Evolutionary conservation across 2,888 invertebrate genomes (phyloP), one percentile per base, ranked within the genome.

Genomic region (Zaprionus bogoriensis): DNA sequence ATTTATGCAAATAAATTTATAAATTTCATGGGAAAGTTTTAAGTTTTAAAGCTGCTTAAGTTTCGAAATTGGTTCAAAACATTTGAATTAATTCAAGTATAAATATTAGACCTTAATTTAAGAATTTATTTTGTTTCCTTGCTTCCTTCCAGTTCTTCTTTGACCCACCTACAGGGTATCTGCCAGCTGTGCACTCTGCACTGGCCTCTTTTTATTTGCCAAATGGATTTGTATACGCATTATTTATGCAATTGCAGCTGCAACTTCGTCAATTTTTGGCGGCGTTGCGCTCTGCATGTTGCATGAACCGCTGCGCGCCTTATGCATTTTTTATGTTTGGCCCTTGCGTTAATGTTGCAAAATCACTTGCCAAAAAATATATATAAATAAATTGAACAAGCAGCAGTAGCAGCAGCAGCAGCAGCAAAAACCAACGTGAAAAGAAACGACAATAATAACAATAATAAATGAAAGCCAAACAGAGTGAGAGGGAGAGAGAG

Each of bases 281-380:
- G 27, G 36, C 39, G 9, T 38, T 47, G 46, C 50, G 62, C 44
- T 38, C 52, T 54, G 63, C 63, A 74, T 69, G 67, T 57, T 65
- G 64, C 63, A 74, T 74, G 65, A 74, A 50, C 46, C 27, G 41
- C 50, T 28, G 32, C 60, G 10, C 19, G 38, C 70, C 67, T 76
- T 72, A 72, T 84, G 76, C 80, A 85, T 87, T 72, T 82, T 86
- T 76, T 73, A 84, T 84, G 67, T 44, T 14, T 27, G 23, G 22
- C 36, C 42, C 51, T 27, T 44, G 17, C 12, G 58, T 73, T 68
- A 77, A 80, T 70, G 75, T 54, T 65, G 61, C 46, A 70, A 73
- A 69, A 75, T 76, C 71, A 76, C 39, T 57, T 57, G 57, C 23
- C 17, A 36, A 54, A 30, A 52, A n/a, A 45, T 12, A 28, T n/a